Evolutionary conservation across 2,113 vertebrate genomes (phyloP), one percentile per base, ranked within the genome.

Genomic region (Hippolais icterina): DNA sequence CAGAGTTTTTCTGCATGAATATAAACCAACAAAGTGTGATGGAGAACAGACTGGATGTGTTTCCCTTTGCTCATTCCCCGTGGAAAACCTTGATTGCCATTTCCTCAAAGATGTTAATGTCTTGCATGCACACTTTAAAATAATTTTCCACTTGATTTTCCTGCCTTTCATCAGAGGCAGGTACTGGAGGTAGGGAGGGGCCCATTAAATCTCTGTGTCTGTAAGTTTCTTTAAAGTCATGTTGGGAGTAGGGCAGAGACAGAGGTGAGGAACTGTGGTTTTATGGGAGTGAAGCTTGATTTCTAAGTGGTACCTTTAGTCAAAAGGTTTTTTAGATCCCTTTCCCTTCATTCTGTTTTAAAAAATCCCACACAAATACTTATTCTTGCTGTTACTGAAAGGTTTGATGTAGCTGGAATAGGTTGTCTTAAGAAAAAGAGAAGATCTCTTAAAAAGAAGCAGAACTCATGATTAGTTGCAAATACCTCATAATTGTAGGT

Each of bases 91-190:
- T 89, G 86, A 93, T 95, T 95, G 94, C 76, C 31, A 59, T 93
- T 96, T 96, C 88, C 94, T 96, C 88, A 81, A 86, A 81, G 83
- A 96, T 64, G 53, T 92, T 95, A 66, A 96, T 92, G 69, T 60
- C 83, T 90, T 90, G 61, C 69, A 75, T 84, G 69, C 86, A 90
- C 42, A 37, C 80, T 95, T 94, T 82, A 87, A 93, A 96, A 89
- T 76, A 61, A 82, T 75, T 95, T 90, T 95, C 94, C 90, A 74
- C 87, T 89, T 93, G 85, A 92, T 86, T 95, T 95, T 94, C 93
- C 92, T 96, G 95, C 85, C 88, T 97, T 96, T 96, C 88, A 92
- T 95, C 88, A 88, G 60, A 74, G 85, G 23, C 68, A 93, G 82
- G 90, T 96, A 93, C 76, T 86, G 64, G 68, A 81, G 83, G 71